Base-by-base conservation (phyloP, 1,140 invertebrate genomes). In the Elysia chlorotica region DNA sequence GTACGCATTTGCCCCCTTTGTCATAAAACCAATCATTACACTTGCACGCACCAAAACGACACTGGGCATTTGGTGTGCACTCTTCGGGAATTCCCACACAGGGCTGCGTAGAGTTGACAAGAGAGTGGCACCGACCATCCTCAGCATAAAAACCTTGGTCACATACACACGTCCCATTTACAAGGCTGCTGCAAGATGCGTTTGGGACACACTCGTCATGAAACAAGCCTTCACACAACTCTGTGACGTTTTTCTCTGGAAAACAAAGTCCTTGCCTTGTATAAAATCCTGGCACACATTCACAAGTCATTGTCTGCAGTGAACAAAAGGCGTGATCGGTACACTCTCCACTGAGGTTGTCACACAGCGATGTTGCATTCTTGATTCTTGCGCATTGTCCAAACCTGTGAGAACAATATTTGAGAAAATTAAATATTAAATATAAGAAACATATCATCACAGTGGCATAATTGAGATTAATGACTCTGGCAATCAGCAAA, bases 11-110 rank as follows among this genome's bases (percentile, higher is more conserved):
- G 38, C 74, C 74, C 41, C 67, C 63, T 10, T 59, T 65, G 19
- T 37, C 31, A 31, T 67, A 75, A 41, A 66, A 71, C 1, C 68
- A 66, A 33, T 71, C 68, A 17, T 19, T 19, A 38, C 74, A 75
- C 36, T 71, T 57, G 65, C 74, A 75, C 2, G 48, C 33, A 17
- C 63, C 65, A 21, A 28, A 2, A 2, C n/a, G 10, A 23, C 66
- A 68, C 5, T 63, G 30, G 4, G 68, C 69, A 33, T 65, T 53
- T 37, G 61, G 53, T 19, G 74, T 71, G 69, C 74, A 75, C 35
- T 75, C 74, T 6, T 62, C 69, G 14, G 41, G 19, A 31, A 61
- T 57, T 28, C 59, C 48, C 63, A 65, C 48, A 36, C 74, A 75
- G 0, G 23, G 25, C 28, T 71, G 3, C 19, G 33, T 54, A 21